Percentiles rank a stretch among this genome's conserved stretches.
Conservation (phyloP, 2,113 vertebrate species). For the Ranitomeya variabilis region DNA sequence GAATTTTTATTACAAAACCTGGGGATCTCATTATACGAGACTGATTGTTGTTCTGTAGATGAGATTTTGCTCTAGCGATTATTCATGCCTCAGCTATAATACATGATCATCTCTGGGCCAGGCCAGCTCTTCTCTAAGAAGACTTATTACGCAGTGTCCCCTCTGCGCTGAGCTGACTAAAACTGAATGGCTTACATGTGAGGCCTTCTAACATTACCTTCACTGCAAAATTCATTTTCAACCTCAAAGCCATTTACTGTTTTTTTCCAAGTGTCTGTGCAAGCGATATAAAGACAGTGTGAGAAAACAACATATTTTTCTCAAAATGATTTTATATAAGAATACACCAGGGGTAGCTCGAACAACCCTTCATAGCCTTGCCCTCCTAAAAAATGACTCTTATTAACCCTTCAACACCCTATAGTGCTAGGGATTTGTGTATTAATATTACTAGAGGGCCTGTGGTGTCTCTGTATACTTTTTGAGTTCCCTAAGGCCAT, state of each 20-base stretch:
- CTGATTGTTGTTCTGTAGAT: neutral
- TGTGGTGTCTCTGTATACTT: too few species aligned
- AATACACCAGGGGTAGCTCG: neutral
- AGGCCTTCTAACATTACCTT: neutral
- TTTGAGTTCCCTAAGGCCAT: neutral
- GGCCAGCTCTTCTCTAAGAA: neutral
- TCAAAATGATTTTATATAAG: neutral
- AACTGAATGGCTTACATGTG: neutral
- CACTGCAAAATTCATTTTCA: neutral
- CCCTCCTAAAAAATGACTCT: neutral
- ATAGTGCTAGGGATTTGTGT: neutral
- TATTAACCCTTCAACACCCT: too few species aligned
- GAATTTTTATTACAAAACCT: too few species aligned
- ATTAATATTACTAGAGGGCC: neutral
- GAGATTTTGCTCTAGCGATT: neutral
- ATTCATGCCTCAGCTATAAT: neutral
- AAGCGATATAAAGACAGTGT: neutral
- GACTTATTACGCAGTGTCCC: neutral
- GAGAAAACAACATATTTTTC: neutral
- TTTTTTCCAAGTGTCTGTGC: neutral
- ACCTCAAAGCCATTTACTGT: neutral
- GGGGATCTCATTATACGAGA: neutral
- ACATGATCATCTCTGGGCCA: neutral
- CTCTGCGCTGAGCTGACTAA: neutral
- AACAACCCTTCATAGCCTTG: neutral